Evolutionary conservation across 2,888 invertebrate genomes (phyloP), one percentile per base, ranked within the genome.

Genomic region (Antheraea yamamai): DNA sequence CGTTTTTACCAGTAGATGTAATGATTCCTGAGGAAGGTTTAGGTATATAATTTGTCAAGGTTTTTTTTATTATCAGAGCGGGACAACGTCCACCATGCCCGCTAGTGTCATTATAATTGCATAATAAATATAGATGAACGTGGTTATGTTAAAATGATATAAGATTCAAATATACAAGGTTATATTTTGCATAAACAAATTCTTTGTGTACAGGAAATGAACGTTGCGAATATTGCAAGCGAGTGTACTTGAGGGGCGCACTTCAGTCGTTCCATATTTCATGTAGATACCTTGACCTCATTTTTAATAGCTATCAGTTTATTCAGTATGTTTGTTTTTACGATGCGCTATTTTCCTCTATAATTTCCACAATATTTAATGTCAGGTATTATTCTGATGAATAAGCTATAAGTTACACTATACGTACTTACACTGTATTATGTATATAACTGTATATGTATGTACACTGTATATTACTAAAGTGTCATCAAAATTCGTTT

Each of bases 251-350:
- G 10, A 16, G 68, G 61, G 58, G 68, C 51, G 66, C 72, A 76
- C 51, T 64, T 70, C 55, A 10, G 26, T 66, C 58, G 74, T 55
- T 73, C 76, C 72, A 73, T 39, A 76, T 76, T 47, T 61, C 61
- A n/a, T 26, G 10, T 39, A 68, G 68, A 71, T 30, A 72, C 80
- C 81, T 80, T 82, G 82, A 80, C 82, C 79, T 75, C 77, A 73
- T 78, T 82, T 75, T 47, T 30, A 55, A 58, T 39, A 58, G 71
- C 58, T 26, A 39, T 58, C 55, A 47, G 61, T 55, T n/a, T 58
- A 7, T 68, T 30, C 61, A 51, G 26, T 72, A 39, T 39, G 70
- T 47, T 72, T 61, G 70, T 47, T 10, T 26, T 51, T 73, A 10
- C 68, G 51, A 51, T 20, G 35, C 61, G 72, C 47, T 26, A 72